Evolutionary conservation across 2,113 vertebrate genomes (phyloP).

Genomic region (Terrapene triunguis): DNA sequence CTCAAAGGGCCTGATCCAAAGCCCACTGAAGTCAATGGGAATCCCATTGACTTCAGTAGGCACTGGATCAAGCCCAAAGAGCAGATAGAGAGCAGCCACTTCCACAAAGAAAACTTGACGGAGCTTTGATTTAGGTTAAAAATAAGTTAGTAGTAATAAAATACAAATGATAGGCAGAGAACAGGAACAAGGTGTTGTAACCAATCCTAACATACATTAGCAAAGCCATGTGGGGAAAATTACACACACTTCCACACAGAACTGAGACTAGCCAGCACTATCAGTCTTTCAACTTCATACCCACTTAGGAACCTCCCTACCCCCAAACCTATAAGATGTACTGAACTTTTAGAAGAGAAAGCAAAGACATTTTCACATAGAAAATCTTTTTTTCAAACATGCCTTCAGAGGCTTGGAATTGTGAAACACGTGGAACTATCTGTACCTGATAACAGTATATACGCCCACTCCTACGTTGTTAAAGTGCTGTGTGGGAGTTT

Average conservation of each 20-base stretch:
- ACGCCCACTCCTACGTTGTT: fast-evolving
- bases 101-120: background rate
- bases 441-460: background rate
- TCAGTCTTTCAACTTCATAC: background rate
- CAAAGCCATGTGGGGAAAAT: background rate
- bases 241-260: background rate
- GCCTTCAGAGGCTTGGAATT: background rate
- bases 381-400: background rate
- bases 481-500: background rate
- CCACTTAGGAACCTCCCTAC: background rate
- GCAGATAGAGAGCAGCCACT: background rate
- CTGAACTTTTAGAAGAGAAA: background rate
- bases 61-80: background rate
- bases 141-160: background rate
- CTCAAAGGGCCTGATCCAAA: background rate
- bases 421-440: background rate
- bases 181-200: background rate
- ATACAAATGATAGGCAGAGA: background rate
- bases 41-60: background rate
- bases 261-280: background rate
- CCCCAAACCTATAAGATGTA: background rate
- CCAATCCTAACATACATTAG: background rate
- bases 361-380: background rate
- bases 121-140: constrained; percentile 3
- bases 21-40: background rate